Evolutionary conservation across 2,113 vertebrate genomes (phyloP), one percentile per base, ranked within the genome.

Genomic region (Charadrius vociferus): DNA sequence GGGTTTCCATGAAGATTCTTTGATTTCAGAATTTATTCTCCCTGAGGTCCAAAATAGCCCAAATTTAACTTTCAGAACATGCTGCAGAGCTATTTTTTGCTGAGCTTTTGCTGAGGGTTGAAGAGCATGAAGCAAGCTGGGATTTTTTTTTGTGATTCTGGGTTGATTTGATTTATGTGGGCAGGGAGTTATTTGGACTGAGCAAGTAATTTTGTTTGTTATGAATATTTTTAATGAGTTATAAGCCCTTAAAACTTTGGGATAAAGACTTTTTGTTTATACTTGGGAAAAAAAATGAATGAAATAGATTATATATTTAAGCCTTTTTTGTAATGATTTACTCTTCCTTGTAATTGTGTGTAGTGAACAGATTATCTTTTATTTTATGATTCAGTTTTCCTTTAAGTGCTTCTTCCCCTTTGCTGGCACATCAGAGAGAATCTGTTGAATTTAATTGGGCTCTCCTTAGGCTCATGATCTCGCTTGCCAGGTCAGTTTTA

Each of bases 11-110:
- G 84, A 97, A 95, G 84, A 82, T 89, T 94, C 96, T 97, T 97
- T 95, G 95, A 97, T 97, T 97, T 97, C 91, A 89, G 89, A 96
- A 96, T 97, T 95, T 95, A 95, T 96, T 96, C 91, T 91, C 97
- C 95, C 96, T 79, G 66, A 96, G 94, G 97, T 97, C 94, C 91
- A 95, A 95, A 97, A 95, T 95, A 96, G 89, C 91, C 89, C 94
- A 94, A 96, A 95, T 95, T 97, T 95, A 96, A 93, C 93, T 96
- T 96, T 94, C 95, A 94, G 91, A 96, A 91, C 58, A 96, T 89
- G 88, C 89, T 91, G 95, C 86, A 91, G 73, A 95, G 93, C 66
- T 96, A 87, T 89, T 97, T 97, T 97, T 95, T 96, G 82, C 96
- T 91, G 96, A 95, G 91, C 39, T 95, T 95, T 97, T 79, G 83